phyloP scores from a whole-genome alignment of 2,888 invertebrate species.

The Acleris emargana region DNA sequence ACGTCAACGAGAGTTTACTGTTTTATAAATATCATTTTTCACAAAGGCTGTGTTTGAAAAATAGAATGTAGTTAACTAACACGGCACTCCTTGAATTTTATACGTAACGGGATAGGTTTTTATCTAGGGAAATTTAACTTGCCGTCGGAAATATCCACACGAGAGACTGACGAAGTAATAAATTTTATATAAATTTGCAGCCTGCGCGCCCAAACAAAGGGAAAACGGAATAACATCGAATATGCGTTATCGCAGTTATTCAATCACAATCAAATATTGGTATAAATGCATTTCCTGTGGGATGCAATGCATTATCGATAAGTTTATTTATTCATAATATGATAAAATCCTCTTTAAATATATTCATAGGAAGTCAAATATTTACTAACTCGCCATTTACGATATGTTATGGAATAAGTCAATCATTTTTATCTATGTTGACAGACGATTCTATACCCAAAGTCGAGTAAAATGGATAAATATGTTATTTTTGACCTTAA shows the following conservation, averaged over 20 bases:
- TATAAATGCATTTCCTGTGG: conserved; percentile 36
- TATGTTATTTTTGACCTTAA: no score
- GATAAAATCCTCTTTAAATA: conserved; percentile 25
- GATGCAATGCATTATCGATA: conserved; percentile 25
- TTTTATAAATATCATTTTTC: no score
- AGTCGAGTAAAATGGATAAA: no score
- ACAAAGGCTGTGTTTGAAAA: no score
- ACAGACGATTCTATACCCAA: no score
- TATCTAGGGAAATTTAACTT: background rate
- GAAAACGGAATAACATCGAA: conserved; percentile 13
- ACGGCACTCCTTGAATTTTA: no score
- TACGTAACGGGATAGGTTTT: no score
- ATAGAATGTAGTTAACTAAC: no score
- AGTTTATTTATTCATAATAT: conserved; percentile 25
- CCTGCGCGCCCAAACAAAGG: background rate
- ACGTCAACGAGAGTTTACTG: no score
- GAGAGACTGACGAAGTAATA: background rate
- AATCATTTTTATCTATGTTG: background rate
- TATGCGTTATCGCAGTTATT: conserved; percentile 15
- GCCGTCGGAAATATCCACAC: background rate
- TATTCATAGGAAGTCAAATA: conserved; percentile 17
- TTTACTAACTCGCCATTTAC: conserved; percentile 16
- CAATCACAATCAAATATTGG: conserved; percentile 30
- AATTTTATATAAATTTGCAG: background rate
- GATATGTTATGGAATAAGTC: background rate